phyloP scores from a whole-genome alignment of 2,888 invertebrate species.

The Petrophora chlorosata region DNA sequence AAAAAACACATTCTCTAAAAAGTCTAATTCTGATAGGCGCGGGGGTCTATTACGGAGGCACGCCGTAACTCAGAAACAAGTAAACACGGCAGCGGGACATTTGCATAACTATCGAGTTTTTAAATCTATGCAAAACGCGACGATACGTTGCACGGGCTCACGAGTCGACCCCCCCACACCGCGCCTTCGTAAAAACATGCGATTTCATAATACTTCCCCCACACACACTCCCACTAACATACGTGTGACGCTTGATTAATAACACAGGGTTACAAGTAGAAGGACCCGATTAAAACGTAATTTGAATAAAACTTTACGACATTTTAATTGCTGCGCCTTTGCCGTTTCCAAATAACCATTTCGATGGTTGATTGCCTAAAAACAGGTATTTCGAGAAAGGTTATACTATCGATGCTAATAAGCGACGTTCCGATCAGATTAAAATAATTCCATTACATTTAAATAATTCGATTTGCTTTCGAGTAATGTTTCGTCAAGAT shows the following conservation, averaged over 20 bases:
- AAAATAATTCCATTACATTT: constrained; percentile 22
- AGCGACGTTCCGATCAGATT: constrained; percentile 15
- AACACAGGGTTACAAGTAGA: constrained; percentile 49
- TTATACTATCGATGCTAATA: constrained; percentile 8
- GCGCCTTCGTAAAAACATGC: constrained; percentile 66
- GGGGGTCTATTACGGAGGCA: constrained; percentile 71
- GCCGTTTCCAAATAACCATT: constrained; percentile 7
- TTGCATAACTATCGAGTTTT: constrained; percentile 82
- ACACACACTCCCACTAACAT: constrained; percentile 41
- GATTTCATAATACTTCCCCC: constrained; percentile 67
- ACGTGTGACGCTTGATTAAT: constrained; percentile 64
- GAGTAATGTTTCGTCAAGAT: constrained; percentile 49
- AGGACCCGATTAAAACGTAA: constrained; percentile 56
- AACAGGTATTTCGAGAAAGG: constrained; percentile 20
- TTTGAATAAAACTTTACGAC: constrained; percentile 44
- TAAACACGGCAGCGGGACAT: constrained; percentile 77
- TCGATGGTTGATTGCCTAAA: constrained; percentile 7
- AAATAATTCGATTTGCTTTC: constrained; percentile 32
- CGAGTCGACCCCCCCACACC: constrained; percentile 59
- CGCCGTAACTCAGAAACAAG: constrained; percentile 80
- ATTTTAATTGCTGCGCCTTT: constrained; percentile 28
- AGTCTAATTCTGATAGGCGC: constrained; percentile 71
- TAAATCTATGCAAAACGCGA: constrained; percentile 83
- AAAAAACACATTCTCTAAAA: constrained; percentile 56
- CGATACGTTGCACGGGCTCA: constrained; percentile 77